Evolutionary conservation across 1,140 invertebrate genomes (phyloP), one percentile per base, ranked within the genome.

Genomic region (Drosophila cardini): DNA sequence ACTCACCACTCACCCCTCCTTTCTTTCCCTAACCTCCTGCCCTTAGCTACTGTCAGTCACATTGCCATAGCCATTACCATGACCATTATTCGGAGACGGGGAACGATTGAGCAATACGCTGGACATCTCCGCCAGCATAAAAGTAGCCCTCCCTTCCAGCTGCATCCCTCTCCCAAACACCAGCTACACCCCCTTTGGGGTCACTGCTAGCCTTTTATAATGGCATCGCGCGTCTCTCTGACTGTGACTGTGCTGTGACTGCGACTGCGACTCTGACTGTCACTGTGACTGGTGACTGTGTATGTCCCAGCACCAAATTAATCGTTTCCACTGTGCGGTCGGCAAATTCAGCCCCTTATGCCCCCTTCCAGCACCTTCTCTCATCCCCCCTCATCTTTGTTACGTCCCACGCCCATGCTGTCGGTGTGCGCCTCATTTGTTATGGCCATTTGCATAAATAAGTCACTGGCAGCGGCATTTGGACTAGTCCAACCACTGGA

Each of bases 361-460:
- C 30, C 36, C 18, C 71, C 11, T 36, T 30, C 2, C 36, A 11
- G 38, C 13, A n/a, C 11, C 36, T 50, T 5, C 5, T 60, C 61
- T 0, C 56, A 36, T 9, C 15, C 10, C 30, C 6, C 21, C n/a
- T 13, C 46, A 11, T 32, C 10, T 5, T 15, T 26, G 21, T 26
- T 26, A 26, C 21, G 21, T 26, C 21, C 21, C 32, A 9, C 8
- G 10, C 26, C 11, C 48, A 15, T 40, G 32, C 38, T 45, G 45
- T 61, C 63, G 30, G 68, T 85, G 72, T 87, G 83, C 79, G 83
- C 72, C 83, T 86, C 83, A 86, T 86, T 86, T 86, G 83, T 87
- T 86, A 87, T 87, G 79, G 83, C 79, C 83, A 86, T 86, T 86
- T 86, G 83, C 83, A 86, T 86, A 86, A 86, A 86, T 86, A 86